Conservation (phyloP, 2,113 vertebrate species). For the Lophotis ruficrista region DNA sequence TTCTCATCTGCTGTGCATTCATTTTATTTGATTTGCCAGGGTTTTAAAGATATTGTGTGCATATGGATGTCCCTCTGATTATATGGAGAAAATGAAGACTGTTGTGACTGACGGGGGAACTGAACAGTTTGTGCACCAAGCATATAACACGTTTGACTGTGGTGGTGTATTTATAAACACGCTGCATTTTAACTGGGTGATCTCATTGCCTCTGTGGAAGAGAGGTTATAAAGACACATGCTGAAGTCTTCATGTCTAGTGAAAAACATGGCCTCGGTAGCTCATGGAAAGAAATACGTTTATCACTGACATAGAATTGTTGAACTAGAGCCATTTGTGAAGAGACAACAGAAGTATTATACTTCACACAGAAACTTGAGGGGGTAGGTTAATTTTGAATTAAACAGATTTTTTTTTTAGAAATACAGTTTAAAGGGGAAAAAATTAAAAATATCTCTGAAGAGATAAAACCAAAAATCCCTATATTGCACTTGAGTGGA, state of each 20-base stretch:
- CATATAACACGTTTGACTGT: neutral
- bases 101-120: neutral
- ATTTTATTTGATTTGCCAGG: neutral
- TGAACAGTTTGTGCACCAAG: neutral
- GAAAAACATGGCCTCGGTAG: neutral
- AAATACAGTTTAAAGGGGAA: neutral
- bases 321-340: neutral
- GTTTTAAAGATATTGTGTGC: neutral
- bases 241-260: neutral
- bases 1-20: neutral
- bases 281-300: neutral
- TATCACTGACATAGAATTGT: neutral
- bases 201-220: constrained; percentile 1
- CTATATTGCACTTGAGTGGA: neutral
- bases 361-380: neutral
- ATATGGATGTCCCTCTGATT: neutral
- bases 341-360: neutral
- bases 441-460: neutral
- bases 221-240: neutral
- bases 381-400: neutral
- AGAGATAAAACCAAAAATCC: neutral
- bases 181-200: neutral
- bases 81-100: neutral
- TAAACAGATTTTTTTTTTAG: accelerated
- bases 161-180: neutral